These are phyloP conservation scores for Hybognathus amarus DNA, from an alignment of 2,797 vertebrate species.

Conservation along the genomic window DNA sequence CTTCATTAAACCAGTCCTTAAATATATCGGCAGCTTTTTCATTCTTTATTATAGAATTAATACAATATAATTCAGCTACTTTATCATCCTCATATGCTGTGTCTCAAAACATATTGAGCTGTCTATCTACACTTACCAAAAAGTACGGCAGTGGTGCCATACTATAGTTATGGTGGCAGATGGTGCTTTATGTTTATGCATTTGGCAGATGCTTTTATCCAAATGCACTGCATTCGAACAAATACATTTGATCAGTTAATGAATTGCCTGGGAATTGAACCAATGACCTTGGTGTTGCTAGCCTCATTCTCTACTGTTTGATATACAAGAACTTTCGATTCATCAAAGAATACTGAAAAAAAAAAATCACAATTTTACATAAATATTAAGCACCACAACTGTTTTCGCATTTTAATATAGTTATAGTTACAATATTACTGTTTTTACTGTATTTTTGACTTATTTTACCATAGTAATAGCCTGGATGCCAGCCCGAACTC, in stretches of 20 bases:
- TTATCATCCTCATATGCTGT: background rate
- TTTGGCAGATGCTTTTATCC: background rate
- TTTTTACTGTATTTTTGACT: background rate
- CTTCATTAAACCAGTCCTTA: conserved; percentile 29
- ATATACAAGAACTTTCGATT: background rate
- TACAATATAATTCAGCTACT: background rate
- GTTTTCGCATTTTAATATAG: background rate
- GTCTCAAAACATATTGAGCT: conserved; percentile 7
- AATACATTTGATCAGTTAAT: background rate
- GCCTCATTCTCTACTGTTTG: background rate
- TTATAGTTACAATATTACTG: background rate
- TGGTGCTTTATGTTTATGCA: background rate
- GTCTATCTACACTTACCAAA: conserved; percentile 7
- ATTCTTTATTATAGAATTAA: background rate
- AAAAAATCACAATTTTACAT: background rate
- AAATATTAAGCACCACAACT: background rate
- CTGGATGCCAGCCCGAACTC: no score
- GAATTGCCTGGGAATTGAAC: background rate
- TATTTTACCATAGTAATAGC: background rate
- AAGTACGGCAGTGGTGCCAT: background rate
- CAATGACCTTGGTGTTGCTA: background rate
- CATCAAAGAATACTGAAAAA: background rate
- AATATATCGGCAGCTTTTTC: conserved; percentile 5
- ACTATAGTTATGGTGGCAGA: background rate
- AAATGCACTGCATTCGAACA: background rate